These are phyloP conservation scores for Psophia crepitans DNA, from an alignment of 2,113 vertebrate species.

Conservation along the genomic window DNA sequence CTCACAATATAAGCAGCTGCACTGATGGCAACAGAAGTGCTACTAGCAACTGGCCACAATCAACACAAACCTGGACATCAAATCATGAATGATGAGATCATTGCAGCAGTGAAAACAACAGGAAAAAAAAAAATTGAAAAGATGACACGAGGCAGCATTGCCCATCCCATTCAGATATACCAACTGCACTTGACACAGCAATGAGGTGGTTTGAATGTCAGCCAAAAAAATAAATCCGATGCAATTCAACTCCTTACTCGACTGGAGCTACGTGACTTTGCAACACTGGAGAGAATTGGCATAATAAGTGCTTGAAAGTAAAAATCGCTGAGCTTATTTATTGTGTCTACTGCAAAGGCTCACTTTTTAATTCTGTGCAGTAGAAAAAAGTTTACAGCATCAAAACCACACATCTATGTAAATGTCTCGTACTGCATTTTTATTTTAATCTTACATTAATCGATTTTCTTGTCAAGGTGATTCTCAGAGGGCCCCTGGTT, in stretches of 20 bases:
- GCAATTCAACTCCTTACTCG: conserved; percentile 17
- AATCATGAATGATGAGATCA: conserved; percentile 2
- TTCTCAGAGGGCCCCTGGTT: not conserved
- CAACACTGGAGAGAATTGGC: not conserved
- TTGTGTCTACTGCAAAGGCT: not conserved
- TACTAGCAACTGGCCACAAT: not conserved
- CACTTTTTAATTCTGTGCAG: not conserved
- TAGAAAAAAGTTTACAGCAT: not conserved
- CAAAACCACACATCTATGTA: not conserved
- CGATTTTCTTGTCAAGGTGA: not conserved
- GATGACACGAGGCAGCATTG: not conserved
- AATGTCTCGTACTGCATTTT: not conserved
- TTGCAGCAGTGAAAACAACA: conserved; percentile 15
- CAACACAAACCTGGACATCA: not conserved
- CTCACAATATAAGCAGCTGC: not conserved
- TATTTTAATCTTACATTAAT: not conserved
- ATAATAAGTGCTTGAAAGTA: not conserved
- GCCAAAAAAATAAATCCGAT: not conserved
- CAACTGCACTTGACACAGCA: conserved; percentile 6
- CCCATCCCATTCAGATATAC: not conserved
- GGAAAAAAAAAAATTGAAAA: not conserved
- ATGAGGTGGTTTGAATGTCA: conserved; percentile 37
- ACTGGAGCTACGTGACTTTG: conserved; percentile 35
- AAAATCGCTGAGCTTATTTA: not conserved
- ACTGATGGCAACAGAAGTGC: not conserved